phyloP scores from a whole-genome alignment of 2,113 vertebrate species.

The Eonycteris spelaea region DNA sequence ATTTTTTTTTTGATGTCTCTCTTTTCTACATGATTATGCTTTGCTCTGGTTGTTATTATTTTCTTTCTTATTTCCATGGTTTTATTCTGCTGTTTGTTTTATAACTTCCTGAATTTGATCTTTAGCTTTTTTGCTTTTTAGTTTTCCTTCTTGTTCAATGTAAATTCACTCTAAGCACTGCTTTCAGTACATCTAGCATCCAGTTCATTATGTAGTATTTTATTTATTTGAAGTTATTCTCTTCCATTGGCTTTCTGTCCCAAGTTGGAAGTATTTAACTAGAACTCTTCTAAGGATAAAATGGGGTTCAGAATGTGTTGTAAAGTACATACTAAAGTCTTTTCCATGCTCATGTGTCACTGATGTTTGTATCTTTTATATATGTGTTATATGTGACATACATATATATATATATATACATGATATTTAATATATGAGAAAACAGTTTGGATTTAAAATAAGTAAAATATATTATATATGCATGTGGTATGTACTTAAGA shows the following conservation, averaged over 20 bases:
- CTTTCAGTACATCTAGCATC: not conserved
- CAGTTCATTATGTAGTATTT: not conserved
- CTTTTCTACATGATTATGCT: not conserved
- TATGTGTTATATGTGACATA: not conserved
- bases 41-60: not conserved
- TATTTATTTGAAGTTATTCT: not conserved
- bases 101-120: not conserved
- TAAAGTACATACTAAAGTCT: not conserved
- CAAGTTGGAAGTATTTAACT: not conserved
- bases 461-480: not conserved
- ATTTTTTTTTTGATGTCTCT: not conserved
- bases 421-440: too few species aligned
- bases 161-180: not conserved
- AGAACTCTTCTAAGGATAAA: not conserved
- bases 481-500: too few species aligned
- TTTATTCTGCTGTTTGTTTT: not conserved
- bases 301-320: not conserved
- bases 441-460: not conserved
- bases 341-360: not conserved
- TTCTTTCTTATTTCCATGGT: not conserved
- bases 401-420: not conserved
- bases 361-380: not conserved
- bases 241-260: not conserved
- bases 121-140: not conserved
- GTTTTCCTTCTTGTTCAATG: not conserved